Evolutionary conservation across 30 jellyfish, hydroid and myxozoan species (phyloP), one percentile per base, ranked within the genome.

Genomic region (Rhopilema esculentum): DNA sequence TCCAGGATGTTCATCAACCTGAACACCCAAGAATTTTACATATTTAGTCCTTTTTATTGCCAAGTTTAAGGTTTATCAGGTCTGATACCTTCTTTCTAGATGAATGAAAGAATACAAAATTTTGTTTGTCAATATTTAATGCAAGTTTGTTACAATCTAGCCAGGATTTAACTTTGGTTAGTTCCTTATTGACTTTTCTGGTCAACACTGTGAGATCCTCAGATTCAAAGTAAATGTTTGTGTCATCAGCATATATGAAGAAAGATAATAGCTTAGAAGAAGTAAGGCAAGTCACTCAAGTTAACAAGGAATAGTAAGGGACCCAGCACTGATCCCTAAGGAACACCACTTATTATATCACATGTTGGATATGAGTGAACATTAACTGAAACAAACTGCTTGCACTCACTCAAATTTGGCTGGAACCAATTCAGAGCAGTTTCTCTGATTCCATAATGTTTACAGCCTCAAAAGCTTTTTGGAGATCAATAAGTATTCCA

Each of bases 21-120:
- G 89, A 26, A 88, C 90, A 20, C 93, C 97, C 32, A 88, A 61
- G 79, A 77, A 80, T 84, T 85, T 72, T 25, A 61, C 89, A 53
- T 16, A 62, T 15, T 28, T 71, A 9, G 89, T 49, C 73, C 86
- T 75, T 49, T 75, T 48, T 75, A 72, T 52, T 26, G n/a, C 49
- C 49, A 75, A 75, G 51, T 75, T 75, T 75, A 50, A 75, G 73
- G 22, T 51, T 62, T 0, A 19, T 33, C 49, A 12, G 24, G 21
- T 75, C 50, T 17, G 73, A 20, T 2, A 18, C 0, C 22, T 75
- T 52, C 24, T 49, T 75, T 0, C 40, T 72, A 27, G 74, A 26
- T 18, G 80, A 65, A 52, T 79, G 57, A 69, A 79, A 79, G 33
- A 62, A 31, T 27, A 79, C 80, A 52, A 28, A 63, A 25, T 75